Evolutionary conservation across 1,140 invertebrate genomes (phyloP), one percentile per base, ranked within the genome.

Genomic region (Campoletis sonorensis): DNA sequence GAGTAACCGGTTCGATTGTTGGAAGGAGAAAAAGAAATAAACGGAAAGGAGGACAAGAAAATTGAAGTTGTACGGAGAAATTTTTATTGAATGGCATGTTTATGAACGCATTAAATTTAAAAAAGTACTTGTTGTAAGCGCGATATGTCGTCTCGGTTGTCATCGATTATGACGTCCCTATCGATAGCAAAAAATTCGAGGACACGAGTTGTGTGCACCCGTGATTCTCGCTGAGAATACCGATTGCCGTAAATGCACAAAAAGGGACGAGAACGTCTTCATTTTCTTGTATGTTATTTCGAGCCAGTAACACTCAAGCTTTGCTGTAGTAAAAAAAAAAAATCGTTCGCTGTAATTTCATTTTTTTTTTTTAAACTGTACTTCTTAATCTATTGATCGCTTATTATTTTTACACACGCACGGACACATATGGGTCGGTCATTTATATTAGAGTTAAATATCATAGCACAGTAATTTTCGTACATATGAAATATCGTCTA

Each of bases 221-320:
- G 37, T 30, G 68, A 33, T 72, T 37, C 37, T 45, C 33, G 33
- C 70, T 16, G 21, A 45, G 70, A 72, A 72, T 72, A 72, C 70
- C 37, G 70, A 72, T 72, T 49, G 68, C 68, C 68, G 33, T 72
- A 18, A 40, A 21, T 70, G 70, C 70, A 7, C 70, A 72, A 72
- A 21, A 72, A 72, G 70, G n/a, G n/a, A 45, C 70, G 70, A 70
- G 51, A 72, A 72, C 70, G 70, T 72, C 70, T 72, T 72, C 37
- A 72, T 72, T 45, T 18, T 72, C 70, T 49, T 21, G 37, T 10
- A 72, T 45, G 40, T 45, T 40, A 0, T 18, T n/a, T 27, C 5
- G 37, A 72, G 70, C n/a, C 70, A 27, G 37, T 49, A 26, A 10
- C 61, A 23, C 23, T 13, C 23, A 23, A 13, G 61, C 40, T 45